Conservation (phyloP, 2,797 vertebrate genomes). For the Pipistrellus pygmaeus region DNA sequence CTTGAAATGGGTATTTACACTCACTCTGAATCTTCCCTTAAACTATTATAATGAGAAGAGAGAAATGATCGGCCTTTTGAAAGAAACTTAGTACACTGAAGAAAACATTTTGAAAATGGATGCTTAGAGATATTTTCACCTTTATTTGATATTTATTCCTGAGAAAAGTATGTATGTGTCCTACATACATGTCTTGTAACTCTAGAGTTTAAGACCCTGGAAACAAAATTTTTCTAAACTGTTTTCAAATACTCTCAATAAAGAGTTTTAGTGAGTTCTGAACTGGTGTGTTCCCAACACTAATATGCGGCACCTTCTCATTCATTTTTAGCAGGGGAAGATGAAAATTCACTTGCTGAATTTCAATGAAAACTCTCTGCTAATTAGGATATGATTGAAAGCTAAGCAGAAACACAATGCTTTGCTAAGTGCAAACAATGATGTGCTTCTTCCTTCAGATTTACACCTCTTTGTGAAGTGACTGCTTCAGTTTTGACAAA, state of each 20-base stretch:
- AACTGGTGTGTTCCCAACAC: neutral
- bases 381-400: neutral
- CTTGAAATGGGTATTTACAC: neutral
- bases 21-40: neutral
- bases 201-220: neutral
- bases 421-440: neutral
- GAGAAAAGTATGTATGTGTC: neutral
- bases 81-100: neutral
- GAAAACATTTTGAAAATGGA: neutral
- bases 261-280: neutral
- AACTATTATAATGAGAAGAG: neutral
- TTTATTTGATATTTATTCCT: slow-evolving; percentile 27
- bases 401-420: neutral
- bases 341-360: slow-evolving; percentile 5
- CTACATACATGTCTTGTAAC: neutral
- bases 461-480: neutral
- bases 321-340: neutral
- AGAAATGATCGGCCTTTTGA: neutral
- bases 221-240: neutral
- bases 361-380: neutral
- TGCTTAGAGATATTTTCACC: neutral
- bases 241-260: neutral
- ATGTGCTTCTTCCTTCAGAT: neutral
- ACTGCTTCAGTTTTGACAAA: neutral
- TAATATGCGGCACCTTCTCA: neutral